Evolutionary conservation across 2,888 invertebrate species (phyloP).

Genomic region (Diplazon laetatorius): DNA sequence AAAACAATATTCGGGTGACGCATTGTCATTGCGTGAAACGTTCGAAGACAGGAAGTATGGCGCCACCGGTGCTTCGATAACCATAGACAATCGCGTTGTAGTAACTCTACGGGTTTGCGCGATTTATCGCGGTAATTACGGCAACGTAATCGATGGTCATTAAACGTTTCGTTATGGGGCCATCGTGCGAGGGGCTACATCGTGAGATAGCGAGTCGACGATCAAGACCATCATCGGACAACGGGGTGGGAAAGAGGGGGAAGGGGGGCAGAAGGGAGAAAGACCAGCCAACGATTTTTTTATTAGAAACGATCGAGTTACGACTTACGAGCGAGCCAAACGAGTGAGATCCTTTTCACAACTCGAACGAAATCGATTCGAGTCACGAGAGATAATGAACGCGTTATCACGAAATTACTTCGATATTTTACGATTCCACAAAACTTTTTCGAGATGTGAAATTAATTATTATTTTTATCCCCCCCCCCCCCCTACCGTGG

Average conservation of each 20-base stretch:
- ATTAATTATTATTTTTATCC: conserved; percentile 44
- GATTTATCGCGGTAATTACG: conserved; percentile 80
- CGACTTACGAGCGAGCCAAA: conserved; percentile 63
- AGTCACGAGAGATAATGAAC: conserved; percentile 33
- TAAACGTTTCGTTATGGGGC: conserved; percentile 78
- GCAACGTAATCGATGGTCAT: conserved; percentile 78
- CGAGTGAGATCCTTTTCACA: conserved; percentile 9
- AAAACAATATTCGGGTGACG: conserved; percentile 16
- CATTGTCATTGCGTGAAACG: conserved; percentile 49
- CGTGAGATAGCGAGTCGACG: conserved; percentile 58
- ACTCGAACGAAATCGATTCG: conserved; percentile 47
- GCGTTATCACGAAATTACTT: conserved; percentile 57
- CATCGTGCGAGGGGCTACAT: conserved; percentile 68
- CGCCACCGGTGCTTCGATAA: conserved; percentile 45
- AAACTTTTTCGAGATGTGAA: conserved; percentile 18
- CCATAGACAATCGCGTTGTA: conserved; percentile 12
- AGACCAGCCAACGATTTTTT: too few relatives aligned
- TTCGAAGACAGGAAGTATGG: conserved; percentile 47
- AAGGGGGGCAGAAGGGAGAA: conserved; percentile 58
- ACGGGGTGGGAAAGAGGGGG: conserved; percentile 14
- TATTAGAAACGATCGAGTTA: conserved; percentile 72
- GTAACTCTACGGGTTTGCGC: conserved; percentile 66
- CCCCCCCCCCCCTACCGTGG: too few relatives aligned
- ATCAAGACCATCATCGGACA: too few relatives aligned
- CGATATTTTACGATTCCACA: conserved; percentile 54